A percentile compares a stretch with the other conserved stretches of the same genome.
phyloP scores from a whole-genome alignment of 2,113 vertebrate species.

The Periophthalmodon schlosseri region DNA sequence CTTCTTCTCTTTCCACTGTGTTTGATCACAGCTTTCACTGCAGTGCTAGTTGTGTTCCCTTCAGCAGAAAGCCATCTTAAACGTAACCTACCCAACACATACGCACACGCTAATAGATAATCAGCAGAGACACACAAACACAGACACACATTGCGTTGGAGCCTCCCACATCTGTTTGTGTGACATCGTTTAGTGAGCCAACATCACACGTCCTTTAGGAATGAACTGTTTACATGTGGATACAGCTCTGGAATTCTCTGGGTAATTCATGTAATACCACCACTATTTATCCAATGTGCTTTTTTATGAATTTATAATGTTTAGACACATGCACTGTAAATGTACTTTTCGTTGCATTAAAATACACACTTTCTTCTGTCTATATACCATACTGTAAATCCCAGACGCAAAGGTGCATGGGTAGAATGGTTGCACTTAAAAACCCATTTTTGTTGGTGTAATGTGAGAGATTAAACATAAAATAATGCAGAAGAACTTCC shows the following conservation, averaged over 20 bases:
- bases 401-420: too few relatives aligned
- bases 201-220: background rate
- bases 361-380: too few relatives aligned
- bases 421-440: too few relatives aligned
- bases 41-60: constrained; percentile 18
- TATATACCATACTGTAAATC: too few relatives aligned
- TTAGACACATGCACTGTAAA: background rate
- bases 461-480: background rate
- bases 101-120: background rate
- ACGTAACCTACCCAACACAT: constrained; percentile 17
- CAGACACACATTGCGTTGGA: constrained; percentile 1
- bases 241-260: background rate
- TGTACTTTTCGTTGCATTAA: background rate
- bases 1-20: constrained; percentile 12
- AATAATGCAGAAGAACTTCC: background rate
- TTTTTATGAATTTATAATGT: background rate
- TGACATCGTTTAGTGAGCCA: background rate
- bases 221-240: background rate
- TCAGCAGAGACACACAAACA: background rate
- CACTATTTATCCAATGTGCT: background rate
- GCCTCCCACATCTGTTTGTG: constrained; percentile 1
- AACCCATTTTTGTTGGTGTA: too few relatives aligned
- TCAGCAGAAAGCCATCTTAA: constrained; percentile 11
- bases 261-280: background rate
- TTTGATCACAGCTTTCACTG: constrained; percentile 47